phyloP scores from a whole-genome alignment of 2,113 vertebrate species.

The Neomonachus schauinslandi region DNA sequence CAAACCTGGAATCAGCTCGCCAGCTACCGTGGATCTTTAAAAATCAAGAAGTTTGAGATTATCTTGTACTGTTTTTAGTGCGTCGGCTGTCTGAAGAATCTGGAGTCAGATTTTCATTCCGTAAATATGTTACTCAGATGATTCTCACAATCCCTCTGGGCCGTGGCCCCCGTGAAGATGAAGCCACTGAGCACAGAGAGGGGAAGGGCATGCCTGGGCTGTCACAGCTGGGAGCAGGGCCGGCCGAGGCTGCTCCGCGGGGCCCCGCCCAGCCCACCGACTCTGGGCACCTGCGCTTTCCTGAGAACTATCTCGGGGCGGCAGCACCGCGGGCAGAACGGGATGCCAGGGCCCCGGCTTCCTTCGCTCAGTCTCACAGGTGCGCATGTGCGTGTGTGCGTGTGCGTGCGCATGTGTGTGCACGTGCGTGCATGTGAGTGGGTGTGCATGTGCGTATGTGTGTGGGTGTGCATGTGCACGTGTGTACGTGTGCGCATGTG shows the following conservation, averaged over 20 bases:
- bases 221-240: fast-evolving
- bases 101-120: neutral
- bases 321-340: fast-evolving
- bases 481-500: fast-evolving
- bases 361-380: fast-evolving
- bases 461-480: too few relatives aligned
- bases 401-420: too few relatives aligned
- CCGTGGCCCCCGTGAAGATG: fast-evolving
- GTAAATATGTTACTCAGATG: fast-evolving
- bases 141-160: neutral
- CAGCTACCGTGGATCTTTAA: fast-evolving
- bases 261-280: fast-evolving
- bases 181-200: fast-evolving
- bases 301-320: fast-evolving
- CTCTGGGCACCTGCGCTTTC: neutral
- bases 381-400: fast-evolving
- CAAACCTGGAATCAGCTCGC: neutral
- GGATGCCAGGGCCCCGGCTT: neutral
- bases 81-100: fast-evolving
- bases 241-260: neutral
- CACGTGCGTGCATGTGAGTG: fast-evolving
- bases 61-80: too few relatives aligned
- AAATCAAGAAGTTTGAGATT: fast-evolving
- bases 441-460: fast-evolving
- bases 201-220: fast-evolving